Base-by-base conservation (phyloP, 30 jellyfish, hydroid and myxozoan genomes). In the Kudoa iwatai region DNA sequence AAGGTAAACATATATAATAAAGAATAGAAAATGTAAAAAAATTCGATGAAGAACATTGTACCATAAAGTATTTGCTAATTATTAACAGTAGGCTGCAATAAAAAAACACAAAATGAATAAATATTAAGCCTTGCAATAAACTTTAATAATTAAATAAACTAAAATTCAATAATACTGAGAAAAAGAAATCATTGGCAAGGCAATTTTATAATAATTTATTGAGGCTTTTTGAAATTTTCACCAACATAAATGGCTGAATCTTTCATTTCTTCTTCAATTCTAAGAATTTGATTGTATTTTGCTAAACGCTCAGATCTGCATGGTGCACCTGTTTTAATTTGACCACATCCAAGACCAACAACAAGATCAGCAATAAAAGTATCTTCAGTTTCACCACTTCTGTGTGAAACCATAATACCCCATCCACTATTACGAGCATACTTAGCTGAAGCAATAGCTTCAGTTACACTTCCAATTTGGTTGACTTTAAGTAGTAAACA, bases 331-430 rank as follows among this genome's bases (percentile, higher is more conserved):
- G 91, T 69, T 45, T 69, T 69, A 32, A 69, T 69, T 84, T 74
- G 94, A 41, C 94, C 94, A 0, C 88, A 71, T 38, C 94, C 56
- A 28, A 74, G 60, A 2, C 94, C 94, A 31, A 74, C 94, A 19
- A 62, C 88, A 28, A 74, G 51, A 44, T 74, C 94, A 15, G 94
- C 94, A 49, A 74, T 74, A 42, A 74, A 74, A 0, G 94, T 65
- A 43, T 74, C 94, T 42, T 74, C 94, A 25, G 94, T 74, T 57
- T 74, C 94, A 15, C 94, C 94, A 55, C 94, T 74, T 17, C 94
- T 52, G 57, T 74, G 94, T 39, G 88, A 59, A 3, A 74, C 94
- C 94, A 74, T 74, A 25, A 74, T 87, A 13, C 94, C 88, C 94
- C 94, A 74, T 14, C 82, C 88, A 55, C 46, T 62, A 28, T 45